Percentiles rank a stretch among this genome's conserved stretches.
These are phyloP conservation scores for Oriolus oriolus DNA, from an alignment of 2,113 vertebrate species.

Conservation along the genomic window DNA sequence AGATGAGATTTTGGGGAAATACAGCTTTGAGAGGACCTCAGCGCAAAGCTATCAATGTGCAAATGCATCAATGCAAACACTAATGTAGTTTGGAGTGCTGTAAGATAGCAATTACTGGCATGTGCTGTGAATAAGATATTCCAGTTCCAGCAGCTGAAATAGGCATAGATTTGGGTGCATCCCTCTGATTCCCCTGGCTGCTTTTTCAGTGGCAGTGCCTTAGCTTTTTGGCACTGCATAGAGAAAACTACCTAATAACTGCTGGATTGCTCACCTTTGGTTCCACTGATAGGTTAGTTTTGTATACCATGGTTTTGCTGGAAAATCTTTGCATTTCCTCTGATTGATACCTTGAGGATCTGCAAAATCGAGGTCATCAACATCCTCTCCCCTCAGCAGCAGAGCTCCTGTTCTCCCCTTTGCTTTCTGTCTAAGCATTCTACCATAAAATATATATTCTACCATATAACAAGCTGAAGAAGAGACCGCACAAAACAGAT, in stretches of 20 bases:
- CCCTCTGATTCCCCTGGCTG: not conserved
- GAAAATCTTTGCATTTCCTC: not conserved
- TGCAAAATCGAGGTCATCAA: not conserved
- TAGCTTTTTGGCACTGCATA: not conserved
- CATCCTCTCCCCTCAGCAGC: not conserved
- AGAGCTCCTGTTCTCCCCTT: not conserved
- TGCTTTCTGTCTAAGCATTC: not conserved
- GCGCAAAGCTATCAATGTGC: not conserved
- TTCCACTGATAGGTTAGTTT: not conserved
- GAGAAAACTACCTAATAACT: not conserved
- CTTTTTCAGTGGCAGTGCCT: not conserved
- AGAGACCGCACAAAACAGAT: not conserved
- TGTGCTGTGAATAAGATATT: not conserved
- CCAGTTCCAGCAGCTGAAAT: not conserved
- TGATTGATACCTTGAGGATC: not conserved
- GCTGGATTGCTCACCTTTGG: not conserved
- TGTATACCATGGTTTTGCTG: not conserved
- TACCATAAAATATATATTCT: not conserved
- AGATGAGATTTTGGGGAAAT: not conserved
- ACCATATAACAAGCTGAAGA: not conserved
- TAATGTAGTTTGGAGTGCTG: not conserved
- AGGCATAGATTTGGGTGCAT: not conserved
- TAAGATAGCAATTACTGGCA: not conserved
- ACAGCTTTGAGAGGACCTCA: not conserved
- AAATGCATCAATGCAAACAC: not conserved